Evolutionary conservation across 2,888 invertebrate species (phyloP).

Genomic region (Scaptomyza cyrtandrae): DNA sequence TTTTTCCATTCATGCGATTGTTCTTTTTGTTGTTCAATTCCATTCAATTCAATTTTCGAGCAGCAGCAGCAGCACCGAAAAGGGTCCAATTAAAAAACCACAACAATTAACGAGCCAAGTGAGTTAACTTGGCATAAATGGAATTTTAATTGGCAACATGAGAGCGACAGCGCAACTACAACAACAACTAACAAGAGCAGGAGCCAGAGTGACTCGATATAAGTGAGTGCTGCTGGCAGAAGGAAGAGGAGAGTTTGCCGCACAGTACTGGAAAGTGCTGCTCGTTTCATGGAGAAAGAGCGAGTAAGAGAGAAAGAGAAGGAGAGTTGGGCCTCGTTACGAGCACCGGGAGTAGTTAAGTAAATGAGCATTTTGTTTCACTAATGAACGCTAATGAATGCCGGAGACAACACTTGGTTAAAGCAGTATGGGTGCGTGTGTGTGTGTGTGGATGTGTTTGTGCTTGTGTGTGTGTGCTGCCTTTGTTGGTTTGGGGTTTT

Average conservation of each 20-base stretch:
- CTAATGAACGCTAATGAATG: constrained; percentile 83
- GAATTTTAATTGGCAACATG: constrained; percentile 83
- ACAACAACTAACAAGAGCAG: constrained; percentile 41
- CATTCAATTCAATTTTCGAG: constrained; percentile 73
- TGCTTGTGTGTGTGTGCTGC: constrained; percentile 42
- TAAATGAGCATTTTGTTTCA: constrained; percentile 83
- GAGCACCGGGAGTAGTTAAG: constrained; percentile 74
- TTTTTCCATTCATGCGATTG: constrained; percentile 50
- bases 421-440: constrained; percentile 50
- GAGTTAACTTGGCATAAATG: constrained; percentile 83
- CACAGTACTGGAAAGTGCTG: constrained; percentile 16
- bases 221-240: constrained; percentile 55
- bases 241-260: constrained; percentile 1
- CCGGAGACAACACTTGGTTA: constrained; percentile 77
- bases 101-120: constrained; percentile 82
- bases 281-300: constrained; percentile 4
- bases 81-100: constrained; percentile 83
- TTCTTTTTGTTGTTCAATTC: constrained; percentile 68
- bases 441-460: constrained; percentile 26
- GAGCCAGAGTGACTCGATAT: constrained; percentile 70
- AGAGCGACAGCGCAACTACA: constrained; percentile 45
- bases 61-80: constrained; percentile 49
- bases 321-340: constrained; percentile 57
- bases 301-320: constrained; percentile 15
- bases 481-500: constrained; percentile 79